These are phyloP conservation scores for Drosophila imparisetae DNA, from an alignment of 2,888 invertebrate genomes.

Conservation along the genomic window DNA sequence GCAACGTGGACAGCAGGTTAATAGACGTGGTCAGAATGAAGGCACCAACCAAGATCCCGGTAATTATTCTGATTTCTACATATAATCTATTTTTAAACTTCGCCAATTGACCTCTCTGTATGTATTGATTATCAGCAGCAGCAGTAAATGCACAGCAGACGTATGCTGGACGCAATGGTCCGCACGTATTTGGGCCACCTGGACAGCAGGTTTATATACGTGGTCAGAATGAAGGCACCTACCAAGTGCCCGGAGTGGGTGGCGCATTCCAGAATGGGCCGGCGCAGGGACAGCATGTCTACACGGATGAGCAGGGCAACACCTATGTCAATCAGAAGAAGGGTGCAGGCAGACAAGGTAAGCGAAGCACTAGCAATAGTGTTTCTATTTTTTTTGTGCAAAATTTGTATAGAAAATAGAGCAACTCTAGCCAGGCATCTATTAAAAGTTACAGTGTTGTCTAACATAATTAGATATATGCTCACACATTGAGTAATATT, in stretches of 20 bases:
- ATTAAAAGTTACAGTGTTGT: background rate
- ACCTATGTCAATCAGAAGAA: slow-evolving; percentile 39
- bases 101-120: background rate
- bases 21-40: too few relatives aligned
- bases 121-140: background rate
- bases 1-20: too few relatives aligned
- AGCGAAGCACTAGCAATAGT: background rate
- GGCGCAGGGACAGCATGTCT: slow-evolving; percentile 35
- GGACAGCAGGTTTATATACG: slow-evolving; percentile 63
- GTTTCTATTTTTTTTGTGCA: background rate
- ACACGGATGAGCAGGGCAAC: slow-evolving; percentile 50
- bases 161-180: slow-evolving; percentile 61
- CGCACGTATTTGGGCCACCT: slow-evolving; percentile 49
- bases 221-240: slow-evolving; percentile 57
- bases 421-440: background rate
- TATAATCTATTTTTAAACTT: background rate
- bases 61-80: background rate
- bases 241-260: slow-evolving; percentile 56
- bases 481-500: background rate
- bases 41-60: too few relatives aligned
- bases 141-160: slow-evolving; percentile 43
- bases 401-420: background rate
- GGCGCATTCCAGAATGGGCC: slow-evolving; percentile 52
- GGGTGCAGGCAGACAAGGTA: slow-evolving; percentile 31
- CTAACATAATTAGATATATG: background rate